phyloP scores from a whole-genome alignment of 2,888 invertebrate genomes.

The Xylota sylvarum region DNA sequence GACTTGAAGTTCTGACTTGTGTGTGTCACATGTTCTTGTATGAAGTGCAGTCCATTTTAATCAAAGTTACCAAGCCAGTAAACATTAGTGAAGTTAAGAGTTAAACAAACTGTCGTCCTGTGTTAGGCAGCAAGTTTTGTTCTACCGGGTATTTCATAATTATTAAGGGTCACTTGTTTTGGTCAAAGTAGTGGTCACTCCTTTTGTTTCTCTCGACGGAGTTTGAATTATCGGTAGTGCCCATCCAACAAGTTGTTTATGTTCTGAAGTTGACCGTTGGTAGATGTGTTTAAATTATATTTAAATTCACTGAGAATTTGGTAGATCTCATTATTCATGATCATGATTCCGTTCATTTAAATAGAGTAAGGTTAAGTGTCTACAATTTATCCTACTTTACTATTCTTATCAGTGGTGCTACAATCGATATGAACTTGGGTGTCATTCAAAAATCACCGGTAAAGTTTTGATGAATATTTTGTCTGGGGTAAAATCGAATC shows the following conservation, averaged over 20 bases:
- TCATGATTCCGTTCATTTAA: no score
- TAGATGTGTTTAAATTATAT: background rate
- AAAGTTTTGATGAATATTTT: no score
- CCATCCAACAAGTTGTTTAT: background rate
- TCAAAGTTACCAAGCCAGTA: conserved; percentile 5
- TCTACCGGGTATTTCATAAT: conserved; percentile 5
- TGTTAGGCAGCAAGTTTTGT: background rate
- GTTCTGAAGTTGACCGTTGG: background rate
- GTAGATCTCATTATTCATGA: no score
- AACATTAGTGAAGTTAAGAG: conserved; percentile 3
- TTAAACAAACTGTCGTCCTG: conserved; percentile 13
- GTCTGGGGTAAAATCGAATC: no score
- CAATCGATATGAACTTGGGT: no score
- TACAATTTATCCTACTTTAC: no score
- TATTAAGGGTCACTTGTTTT: background rate
- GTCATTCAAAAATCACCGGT: no score
- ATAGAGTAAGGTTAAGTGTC: no score
- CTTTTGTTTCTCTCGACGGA: background rate
- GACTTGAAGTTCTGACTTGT: conserved; percentile 22
- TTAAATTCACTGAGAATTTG: no score
- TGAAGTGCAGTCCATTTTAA: conserved; percentile 44
- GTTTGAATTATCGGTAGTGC: background rate
- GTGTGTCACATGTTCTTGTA: conserved; percentile 18
- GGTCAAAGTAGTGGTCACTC: background rate
- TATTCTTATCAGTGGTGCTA: no score